A percentile compares a stretch with the other conserved stretches of the same genome.
These are phyloP conservation scores for Corythaeola cristata DNA, from an alignment of 2,113 vertebrate species.

Conservation along the genomic window DNA sequence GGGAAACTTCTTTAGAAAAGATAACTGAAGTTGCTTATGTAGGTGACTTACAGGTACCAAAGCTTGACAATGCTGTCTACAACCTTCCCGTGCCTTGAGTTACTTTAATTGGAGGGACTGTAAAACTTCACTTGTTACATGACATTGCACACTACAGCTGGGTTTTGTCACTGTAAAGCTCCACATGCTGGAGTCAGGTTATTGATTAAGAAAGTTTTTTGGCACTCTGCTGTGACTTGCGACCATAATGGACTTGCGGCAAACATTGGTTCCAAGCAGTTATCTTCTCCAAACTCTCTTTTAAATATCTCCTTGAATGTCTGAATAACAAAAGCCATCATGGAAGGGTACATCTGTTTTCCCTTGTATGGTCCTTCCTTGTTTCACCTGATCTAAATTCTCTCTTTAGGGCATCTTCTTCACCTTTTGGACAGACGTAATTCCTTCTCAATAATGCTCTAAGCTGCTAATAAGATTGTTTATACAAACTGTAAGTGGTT, in stretches of 20 bases:
- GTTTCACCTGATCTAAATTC: not conserved
- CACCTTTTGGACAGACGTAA: not conserved
- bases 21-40: not conserved
- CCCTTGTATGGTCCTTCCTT: not conserved
- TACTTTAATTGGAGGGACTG: not conserved
- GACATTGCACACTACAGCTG: not conserved
- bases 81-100: not conserved
- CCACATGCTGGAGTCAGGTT: not conserved
- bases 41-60: not conserved
- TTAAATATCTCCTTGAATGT: not conserved
- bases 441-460: not conserved
- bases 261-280: not conserved
- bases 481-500: not conserved
- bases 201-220: not conserved
- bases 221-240: not conserved
- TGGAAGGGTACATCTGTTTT: not conserved
- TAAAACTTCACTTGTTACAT: not conserved
- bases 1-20: not conserved
- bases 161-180: not conserved
- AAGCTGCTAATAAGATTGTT: not conserved
- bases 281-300: not conserved
- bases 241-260: not conserved
- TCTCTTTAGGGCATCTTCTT: not conserved
- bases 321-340: not conserved
- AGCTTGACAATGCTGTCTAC: not conserved